A percentile compares a stretch with the other conserved stretches of the same genome.
Conservation (phyloP, 30 jellyfish, hydroid and myxozoan species). For the Morbakka virulenta region DNA sequence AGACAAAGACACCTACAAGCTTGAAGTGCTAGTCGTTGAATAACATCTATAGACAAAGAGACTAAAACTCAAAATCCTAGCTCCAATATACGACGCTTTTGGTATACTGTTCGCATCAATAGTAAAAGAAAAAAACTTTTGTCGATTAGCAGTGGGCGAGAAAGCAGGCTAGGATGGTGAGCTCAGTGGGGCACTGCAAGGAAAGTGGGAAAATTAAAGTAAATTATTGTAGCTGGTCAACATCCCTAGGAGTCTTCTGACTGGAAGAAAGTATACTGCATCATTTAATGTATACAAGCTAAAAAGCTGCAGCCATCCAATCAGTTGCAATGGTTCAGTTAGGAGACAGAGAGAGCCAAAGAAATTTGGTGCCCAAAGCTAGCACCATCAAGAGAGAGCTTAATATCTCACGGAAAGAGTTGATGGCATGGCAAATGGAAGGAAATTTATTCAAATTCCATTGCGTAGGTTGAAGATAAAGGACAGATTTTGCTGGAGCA, state of each 20-base stretch:
- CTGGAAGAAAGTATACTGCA: background rate
- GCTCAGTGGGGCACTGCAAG: constrained; percentile 15
- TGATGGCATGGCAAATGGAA: background rate
- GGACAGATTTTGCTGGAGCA: too few relatives aligned
- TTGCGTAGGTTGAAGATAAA: too few relatives aligned
- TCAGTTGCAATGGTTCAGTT: background rate
- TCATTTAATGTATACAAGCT: background rate
- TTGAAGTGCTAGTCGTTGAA: background rate
- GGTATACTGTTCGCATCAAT: constrained; percentile 35
- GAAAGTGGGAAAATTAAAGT: constrained; percentile 25
- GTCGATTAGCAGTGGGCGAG: constrained; percentile 49
- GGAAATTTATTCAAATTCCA: too few relatives aligned
- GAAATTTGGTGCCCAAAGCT: too few relatives aligned
- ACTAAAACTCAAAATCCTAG: constrained; percentile 15
- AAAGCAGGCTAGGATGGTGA: constrained; percentile 30
- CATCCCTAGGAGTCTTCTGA: constrained; percentile 29
- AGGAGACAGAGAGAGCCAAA: too few relatives aligned
- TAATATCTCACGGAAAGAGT: background rate
- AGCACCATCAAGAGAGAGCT: background rate
- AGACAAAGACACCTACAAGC: background rate
- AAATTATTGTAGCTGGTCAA: background rate
- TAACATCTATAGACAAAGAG: constrained; percentile 11
- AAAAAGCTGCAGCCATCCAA: background rate
- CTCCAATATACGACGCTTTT: constrained; percentile 19
- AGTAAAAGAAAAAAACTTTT: constrained; percentile 28